Percentiles rank a stretch among this genome's conserved stretches.
phyloP scores from a whole-genome alignment of 2,113 vertebrate genomes.

The Onychostoma macrolepis region DNA sequence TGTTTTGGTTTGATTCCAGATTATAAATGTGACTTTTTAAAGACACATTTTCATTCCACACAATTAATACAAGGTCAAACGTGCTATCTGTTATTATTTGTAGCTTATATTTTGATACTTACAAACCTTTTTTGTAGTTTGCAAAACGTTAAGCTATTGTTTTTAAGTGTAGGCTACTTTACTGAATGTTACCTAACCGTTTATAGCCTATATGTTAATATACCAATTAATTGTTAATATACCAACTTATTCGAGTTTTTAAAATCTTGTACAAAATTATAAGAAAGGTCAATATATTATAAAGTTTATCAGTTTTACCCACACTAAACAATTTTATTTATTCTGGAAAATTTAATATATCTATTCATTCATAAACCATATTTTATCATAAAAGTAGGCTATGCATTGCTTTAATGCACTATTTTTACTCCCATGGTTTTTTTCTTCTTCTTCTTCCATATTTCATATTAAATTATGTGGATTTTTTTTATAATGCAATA shows the following conservation, averaged over 20 bases:
- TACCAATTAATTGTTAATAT: background rate
- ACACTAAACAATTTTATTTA: background rate
- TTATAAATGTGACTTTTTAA: background rate
- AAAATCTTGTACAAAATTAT: background rate
- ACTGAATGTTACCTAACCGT: background rate
- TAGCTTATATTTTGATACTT: background rate
- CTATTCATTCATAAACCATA: background rate
- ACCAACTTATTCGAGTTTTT: background rate
- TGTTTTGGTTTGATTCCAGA: background rate
- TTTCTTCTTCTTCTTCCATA: background rate
- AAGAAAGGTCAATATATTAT: background rate
- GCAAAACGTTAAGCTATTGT: background rate
- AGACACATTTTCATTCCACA: slow-evolving; percentile 14
- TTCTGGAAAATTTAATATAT: background rate
- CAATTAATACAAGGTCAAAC: slow-evolving; percentile 46
- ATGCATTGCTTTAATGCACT: background rate
- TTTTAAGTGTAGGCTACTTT: background rate
- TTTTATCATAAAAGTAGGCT: background rate
- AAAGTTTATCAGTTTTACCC: background rate
- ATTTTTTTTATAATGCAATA: background rate
- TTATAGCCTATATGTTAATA: background rate
- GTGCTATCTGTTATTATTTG: background rate
- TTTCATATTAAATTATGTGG: too few species aligned
- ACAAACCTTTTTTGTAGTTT: background rate
- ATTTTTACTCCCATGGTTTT: background rate